Conservation (phyloP, 1,140 invertebrate genomes). For the Nylanderia fulva region DNA sequence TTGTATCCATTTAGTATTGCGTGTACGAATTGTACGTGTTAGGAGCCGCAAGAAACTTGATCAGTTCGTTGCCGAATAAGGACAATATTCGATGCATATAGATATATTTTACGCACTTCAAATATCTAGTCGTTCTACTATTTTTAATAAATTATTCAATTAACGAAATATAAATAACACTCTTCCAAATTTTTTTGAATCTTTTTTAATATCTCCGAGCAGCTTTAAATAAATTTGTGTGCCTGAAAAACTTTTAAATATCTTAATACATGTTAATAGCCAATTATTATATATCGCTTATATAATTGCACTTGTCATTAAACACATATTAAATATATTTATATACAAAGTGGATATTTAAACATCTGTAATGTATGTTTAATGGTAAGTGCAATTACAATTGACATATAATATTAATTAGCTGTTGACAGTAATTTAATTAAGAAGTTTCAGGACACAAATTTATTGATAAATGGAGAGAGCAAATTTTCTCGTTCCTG, state of each 20-base stretch:
- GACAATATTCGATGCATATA: background rate
- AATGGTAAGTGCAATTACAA: too few relatives aligned
- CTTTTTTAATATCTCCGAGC: background rate
- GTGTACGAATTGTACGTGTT: background rate
- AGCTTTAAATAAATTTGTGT: background rate
- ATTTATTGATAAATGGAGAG: too few relatives aligned
- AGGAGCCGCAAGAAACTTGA: constrained; percentile 29
- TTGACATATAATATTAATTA: too few relatives aligned
- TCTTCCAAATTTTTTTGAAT: background rate
- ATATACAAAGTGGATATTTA: too few relatives aligned
- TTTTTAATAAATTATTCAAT: background rate
- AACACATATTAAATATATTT: too few relatives aligned
- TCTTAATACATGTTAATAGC: background rate
- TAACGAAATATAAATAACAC: background rate
- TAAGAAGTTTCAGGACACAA: too few relatives aligned
- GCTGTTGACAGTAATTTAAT: too few relatives aligned
- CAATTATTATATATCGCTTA: constrained; percentile 13
- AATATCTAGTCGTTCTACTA: background rate
- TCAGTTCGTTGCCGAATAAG: background rate
- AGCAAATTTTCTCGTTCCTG: background rate
- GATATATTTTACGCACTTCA: background rate
- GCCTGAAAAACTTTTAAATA: background rate
- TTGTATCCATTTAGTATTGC: background rate
- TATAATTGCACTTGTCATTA: background rate
- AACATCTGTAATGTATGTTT: too few relatives aligned